Conservation (phyloP, 2,113 vertebrate genomes). For the Tragelaphus imberbis region DNA sequence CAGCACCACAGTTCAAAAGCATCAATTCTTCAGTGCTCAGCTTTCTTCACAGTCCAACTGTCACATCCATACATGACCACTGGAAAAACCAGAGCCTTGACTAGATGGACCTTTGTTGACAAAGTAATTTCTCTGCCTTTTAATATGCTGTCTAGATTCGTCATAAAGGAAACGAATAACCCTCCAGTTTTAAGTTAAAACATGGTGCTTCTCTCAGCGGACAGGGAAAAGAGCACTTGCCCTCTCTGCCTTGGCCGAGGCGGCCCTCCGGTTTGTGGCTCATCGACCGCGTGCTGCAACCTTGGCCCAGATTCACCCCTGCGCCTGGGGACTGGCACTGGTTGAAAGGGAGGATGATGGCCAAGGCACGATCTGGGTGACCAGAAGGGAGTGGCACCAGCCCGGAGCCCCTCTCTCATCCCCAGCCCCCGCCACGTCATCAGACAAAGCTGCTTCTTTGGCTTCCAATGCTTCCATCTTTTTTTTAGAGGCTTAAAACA, state of each 20-base stretch:
- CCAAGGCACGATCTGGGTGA: background rate
- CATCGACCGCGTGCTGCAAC: background rate
- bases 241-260: background rate
- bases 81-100: background rate
- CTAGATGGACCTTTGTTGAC: background rate
- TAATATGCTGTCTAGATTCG: background rate
- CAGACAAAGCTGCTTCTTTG: constrained; percentile 38
- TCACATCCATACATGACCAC: background rate
- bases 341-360: constrained; percentile 37
- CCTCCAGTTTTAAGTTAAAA: constrained; percentile 47
- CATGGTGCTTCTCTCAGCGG: constrained; percentile 40
- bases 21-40: accelerated
- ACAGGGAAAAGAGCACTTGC: constrained; percentile 16
- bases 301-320: constrained; percentile 27
- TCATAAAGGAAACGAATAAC: constrained; percentile 43
- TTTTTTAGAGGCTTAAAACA: background rate
- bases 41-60: background rate
- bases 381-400: constrained; percentile 21
- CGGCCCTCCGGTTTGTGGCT: constrained; percentile 8
- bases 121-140: background rate
- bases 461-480: background rate
- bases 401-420: background rate
- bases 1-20: background rate
- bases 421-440: background rate
- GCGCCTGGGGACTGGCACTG: background rate